Base-by-base conservation (phyloP, 2,888 invertebrate species). In the Sinodicranocentrus sp. region DNA sequence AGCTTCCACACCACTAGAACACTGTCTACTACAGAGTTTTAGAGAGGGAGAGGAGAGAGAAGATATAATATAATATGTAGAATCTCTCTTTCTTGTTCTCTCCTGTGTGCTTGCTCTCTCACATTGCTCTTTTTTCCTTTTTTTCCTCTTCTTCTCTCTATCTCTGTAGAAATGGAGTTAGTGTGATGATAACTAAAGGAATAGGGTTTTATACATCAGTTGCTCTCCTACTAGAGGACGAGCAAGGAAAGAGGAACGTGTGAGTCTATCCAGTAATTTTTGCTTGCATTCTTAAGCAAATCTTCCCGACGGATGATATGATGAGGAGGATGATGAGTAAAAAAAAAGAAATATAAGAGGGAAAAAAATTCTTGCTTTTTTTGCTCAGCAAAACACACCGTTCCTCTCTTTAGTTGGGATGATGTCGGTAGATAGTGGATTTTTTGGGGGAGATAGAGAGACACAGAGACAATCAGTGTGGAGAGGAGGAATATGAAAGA, bases 81-180 rank as follows among this genome's bases (percentile, higher is more conserved):
- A 68, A 68, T 68, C 68, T 68, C 68, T 68, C 19, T 59, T 23
- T 59, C 23, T 3, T 59, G 68, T 33, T 65, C 65, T 28, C 65
- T 13, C n/a, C 65, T 39, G 21, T 33, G 33, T 44, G 6, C 44
- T 33, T 65, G 19, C 23, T 23, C 54, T 54, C 54, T 17, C 54
- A 54, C n/a, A 25, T 25, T 68, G 33, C 65, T 65, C 65, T 39
- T 65, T 65, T 65, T 39, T 65, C 19, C 33, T 33, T 39, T 65
- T 13, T 61, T 28, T 61, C 21, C 19, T 15, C 8, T 43, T 43
- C n/a, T n/a, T n/a, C n/a, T n/a, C n/a, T 57, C n/a, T 57, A 21
- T 57, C n/a, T 3, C 19, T 17, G 17, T 19, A 39, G n/a, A 33
- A n/a, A 28, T 65, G 65, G 65, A n/a, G 39, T 65, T 21, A 63